Evolutionary conservation across 2,888 invertebrate genomes (phyloP).

Genomic region (Melinaea menophilus): DNA sequence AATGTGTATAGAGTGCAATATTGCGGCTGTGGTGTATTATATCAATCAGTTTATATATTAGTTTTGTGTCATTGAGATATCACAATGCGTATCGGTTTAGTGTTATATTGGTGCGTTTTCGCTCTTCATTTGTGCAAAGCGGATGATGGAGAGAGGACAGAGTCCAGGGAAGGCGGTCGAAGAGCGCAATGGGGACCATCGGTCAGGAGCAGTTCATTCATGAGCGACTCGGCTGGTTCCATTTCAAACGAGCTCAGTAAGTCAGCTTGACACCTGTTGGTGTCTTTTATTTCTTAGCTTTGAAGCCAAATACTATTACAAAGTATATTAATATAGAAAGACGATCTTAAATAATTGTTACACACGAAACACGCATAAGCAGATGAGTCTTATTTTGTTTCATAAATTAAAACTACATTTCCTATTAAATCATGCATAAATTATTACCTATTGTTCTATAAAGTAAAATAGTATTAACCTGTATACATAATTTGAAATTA

Average conservation of each 20-base stretch:
- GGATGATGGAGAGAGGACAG: constrained; percentile 71
- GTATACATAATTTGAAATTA: too few species aligned
- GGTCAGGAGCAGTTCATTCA: constrained; percentile 58
- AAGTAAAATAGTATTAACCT: too few species aligned
- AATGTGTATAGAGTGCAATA: constrained; percentile 66
- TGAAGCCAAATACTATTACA: constrained; percentile 27
- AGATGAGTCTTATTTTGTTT: constrained; percentile 21
- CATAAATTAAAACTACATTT: constrained; percentile 16
- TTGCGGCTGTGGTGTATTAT: constrained; percentile 53
- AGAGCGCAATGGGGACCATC: constrained; percentile 68
- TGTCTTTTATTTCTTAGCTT: constrained; percentile 37
- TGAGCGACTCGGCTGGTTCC: constrained; percentile 53
- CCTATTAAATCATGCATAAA: neutral
- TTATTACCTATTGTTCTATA: too few species aligned
- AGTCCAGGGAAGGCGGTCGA: constrained; percentile 60
- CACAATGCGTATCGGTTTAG: constrained; percentile 75
- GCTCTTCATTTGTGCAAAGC: constrained; percentile 71
- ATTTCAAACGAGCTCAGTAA: constrained; percentile 71
- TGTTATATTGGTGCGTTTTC: constrained; percentile 75
- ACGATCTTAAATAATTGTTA: constrained; percentile 30
- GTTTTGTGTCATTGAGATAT: constrained; percentile 67
- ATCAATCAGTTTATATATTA: constrained; percentile 57
- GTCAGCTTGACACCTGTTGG: constrained; percentile 64
- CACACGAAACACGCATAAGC: constrained; percentile 29
- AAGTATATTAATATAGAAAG: neutral